A percentile compares a stretch with the other conserved stretches of the same genome.
phyloP scores from a whole-genome alignment of 2,888 invertebrate genomes.

The Dolichomitus sp. region DNA sequence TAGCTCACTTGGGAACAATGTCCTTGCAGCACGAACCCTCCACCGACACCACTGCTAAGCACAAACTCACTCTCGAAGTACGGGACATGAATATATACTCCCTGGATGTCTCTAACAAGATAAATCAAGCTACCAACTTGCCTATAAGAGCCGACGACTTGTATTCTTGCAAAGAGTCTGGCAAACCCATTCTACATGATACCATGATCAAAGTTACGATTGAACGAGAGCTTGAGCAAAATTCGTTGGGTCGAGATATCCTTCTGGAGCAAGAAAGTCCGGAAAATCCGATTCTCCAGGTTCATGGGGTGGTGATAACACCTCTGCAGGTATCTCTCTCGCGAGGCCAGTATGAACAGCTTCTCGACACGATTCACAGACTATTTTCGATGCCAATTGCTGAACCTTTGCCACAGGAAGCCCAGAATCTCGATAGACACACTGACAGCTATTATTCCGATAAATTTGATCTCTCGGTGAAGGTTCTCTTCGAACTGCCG shows the following conservation, averaged over 20 bases:
- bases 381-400: slow-evolving; percentile 82
- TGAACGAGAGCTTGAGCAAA: slow-evolving; percentile 85
- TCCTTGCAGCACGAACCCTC: slow-evolving; percentile 87
- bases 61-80: slow-evolving; percentile 88
- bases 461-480: slow-evolving; percentile 81
- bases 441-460: slow-evolving; percentile 77
- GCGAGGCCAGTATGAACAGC: slow-evolving; percentile 95
- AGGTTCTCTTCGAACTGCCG: slow-evolving; percentile 92
- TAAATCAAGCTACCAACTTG: slow-evolving; percentile 78
- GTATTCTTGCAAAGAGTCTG: slow-evolving; percentile 91
- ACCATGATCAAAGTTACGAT: slow-evolving; percentile 93
- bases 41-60: slow-evolving; percentile 74
- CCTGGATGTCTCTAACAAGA: slow-evolving; percentile 88
- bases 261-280: slow-evolving; percentile 65
- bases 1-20: slow-evolving; percentile 97
- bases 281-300: slow-evolving; percentile 79
- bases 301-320: slow-evolving; percentile 92
- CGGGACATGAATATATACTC: slow-evolving; percentile 96
- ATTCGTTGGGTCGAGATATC: slow-evolving; percentile 68
- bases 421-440: slow-evolving; percentile 81
- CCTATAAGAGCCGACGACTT: slow-evolving; percentile 90
- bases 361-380: slow-evolving; percentile 90
- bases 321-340: slow-evolving; percentile 95
- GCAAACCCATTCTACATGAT: slow-evolving; percentile 96
- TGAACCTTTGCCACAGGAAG: slow-evolving; percentile 78